These are phyloP conservation scores for Passerina amoena DNA, from an alignment of 2,113 vertebrate species.

Conservation along the genomic window DNA sequence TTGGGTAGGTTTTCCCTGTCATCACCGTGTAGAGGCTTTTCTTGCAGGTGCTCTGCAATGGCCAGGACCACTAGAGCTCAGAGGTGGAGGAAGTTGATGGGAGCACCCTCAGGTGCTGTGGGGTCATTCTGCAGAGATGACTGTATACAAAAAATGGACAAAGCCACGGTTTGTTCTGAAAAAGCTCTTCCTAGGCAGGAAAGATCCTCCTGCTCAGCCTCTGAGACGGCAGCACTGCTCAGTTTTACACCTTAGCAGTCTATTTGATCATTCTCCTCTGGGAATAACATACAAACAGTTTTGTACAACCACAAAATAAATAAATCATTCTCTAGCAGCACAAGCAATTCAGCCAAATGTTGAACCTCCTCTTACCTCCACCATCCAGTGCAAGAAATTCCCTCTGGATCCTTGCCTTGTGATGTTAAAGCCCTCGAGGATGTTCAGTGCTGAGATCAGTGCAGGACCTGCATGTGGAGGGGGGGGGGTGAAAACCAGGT, in stretches of 20 bases:
- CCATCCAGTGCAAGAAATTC: constrained; percentile 86
- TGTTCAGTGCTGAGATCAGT: constrained; percentile 91
- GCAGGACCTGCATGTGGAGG: constrained; percentile 91
- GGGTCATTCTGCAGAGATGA: background rate
- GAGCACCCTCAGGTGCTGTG: background rate
- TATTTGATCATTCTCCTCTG: background rate
- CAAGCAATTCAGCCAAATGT: background rate
- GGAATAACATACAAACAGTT: background rate
- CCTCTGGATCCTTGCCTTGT: constrained; percentile 80
- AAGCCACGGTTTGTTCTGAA: background rate
- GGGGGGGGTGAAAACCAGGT: constrained; percentile 87
- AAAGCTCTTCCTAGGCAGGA: background rate
- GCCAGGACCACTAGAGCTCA: background rate
- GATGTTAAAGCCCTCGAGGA: constrained; percentile 94
- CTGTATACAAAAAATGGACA: fast-evolving
- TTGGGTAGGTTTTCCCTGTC: background rate
- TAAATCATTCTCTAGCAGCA: background rate
- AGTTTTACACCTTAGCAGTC: background rate
- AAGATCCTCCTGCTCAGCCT: background rate
- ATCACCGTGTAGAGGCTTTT: fast-evolving
- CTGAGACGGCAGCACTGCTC: background rate
- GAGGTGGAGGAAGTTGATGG: background rate
- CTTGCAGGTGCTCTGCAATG: background rate
- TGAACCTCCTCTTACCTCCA: constrained; percentile 81
- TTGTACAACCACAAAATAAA: background rate